phyloP scores from a whole-genome alignment of 2,888 invertebrate species.

The Drosophila robusta region DNA sequence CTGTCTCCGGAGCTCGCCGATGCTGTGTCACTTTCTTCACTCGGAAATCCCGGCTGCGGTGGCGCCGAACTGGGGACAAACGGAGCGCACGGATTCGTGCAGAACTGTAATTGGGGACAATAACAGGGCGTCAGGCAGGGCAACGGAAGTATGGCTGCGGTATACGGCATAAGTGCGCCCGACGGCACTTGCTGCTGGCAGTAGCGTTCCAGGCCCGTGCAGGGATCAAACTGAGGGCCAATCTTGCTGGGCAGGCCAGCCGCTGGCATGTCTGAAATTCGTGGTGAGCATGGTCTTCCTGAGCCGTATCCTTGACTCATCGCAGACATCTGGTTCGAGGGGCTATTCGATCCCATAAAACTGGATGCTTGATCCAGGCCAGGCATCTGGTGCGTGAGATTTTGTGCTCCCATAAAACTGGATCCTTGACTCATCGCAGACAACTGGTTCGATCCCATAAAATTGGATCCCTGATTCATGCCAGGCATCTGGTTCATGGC shows the following conservation, averaged over 20 bases:
- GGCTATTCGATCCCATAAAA: too few species aligned
- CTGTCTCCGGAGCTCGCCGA: not conserved
- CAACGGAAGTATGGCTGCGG: not conserved
- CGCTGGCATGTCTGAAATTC: constrained; percentile 15
- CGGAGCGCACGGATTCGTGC: not conserved
- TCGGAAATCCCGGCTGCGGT: not conserved
- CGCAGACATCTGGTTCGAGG: too few species aligned
- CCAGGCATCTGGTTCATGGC: too few species aligned
- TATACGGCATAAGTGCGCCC: not conserved
- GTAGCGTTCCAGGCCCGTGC: constrained; percentile 43
- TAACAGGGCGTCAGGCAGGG: not conserved
- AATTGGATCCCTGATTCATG: too few species aligned
- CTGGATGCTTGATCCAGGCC: too few species aligned
- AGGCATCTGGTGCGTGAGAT: too few species aligned
- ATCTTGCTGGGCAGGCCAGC: constrained; percentile 60
- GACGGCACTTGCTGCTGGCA: not conserved
- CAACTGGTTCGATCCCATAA: too few species aligned
- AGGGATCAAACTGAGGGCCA: constrained; percentile 58
- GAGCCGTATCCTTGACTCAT: too few species aligned
- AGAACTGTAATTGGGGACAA: constrained; percentile 2
- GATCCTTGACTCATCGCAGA: too few species aligned
- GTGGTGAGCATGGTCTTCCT: not conserved
- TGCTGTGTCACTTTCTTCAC: too few species aligned
- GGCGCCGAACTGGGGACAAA: not conserved
- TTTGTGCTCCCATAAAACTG: too few species aligned